phyloP scores from a whole-genome alignment of 2,797 vertebrate species.

The Labeo calbasu region DNA sequence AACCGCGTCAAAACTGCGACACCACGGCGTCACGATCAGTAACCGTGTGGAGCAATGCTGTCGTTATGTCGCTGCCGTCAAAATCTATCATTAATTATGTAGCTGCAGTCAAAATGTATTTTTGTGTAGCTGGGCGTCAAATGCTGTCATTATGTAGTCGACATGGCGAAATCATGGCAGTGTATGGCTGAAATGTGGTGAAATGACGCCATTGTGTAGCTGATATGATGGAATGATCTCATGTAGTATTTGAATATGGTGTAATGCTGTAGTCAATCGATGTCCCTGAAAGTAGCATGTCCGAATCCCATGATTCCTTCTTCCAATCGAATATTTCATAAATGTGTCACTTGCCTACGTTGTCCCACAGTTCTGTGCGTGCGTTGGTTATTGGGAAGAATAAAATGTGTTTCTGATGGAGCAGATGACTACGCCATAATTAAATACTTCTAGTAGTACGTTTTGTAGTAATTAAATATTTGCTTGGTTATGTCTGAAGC shows the following conservation, averaged over 20 bases:
- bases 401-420: not conserved
- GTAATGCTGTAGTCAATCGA: not conserved
- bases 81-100: too few species aligned
- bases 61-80: too few species aligned
- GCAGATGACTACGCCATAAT: not conserved
- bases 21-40: not conserved
- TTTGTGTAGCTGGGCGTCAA: not conserved
- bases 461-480: not conserved
- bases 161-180: too few species aligned
- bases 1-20: constrained; percentile 27
- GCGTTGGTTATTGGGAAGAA: not conserved
- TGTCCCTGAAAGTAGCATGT: not conserved
- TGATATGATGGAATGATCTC: not conserved
- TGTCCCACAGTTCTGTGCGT: not conserved
- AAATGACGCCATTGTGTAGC: not conserved
- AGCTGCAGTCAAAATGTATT: too few species aligned
- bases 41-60: not conserved
- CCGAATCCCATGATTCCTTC: too few species aligned
- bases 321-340: too few species aligned
- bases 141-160: not conserved
- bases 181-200: not conserved
- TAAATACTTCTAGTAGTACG: too few species aligned
- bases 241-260: not conserved
- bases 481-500: not conserved
- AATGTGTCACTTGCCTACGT: not conserved